Conservation (phyloP, 2,113 vertebrate species). For the Alligator mississippiensis region DNA sequence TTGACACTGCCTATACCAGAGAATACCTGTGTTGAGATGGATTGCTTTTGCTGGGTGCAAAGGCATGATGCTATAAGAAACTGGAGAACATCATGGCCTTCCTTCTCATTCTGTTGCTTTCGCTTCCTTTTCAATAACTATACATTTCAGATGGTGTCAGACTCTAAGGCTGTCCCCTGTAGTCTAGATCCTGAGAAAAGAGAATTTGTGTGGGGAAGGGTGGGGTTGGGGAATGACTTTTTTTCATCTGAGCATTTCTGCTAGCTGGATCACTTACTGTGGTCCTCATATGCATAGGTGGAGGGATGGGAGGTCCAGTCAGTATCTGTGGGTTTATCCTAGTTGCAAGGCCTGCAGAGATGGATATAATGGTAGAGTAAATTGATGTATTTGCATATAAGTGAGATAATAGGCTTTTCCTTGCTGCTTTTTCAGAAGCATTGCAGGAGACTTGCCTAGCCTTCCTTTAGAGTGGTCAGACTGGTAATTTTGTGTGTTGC, state of each 20-base stretch:
- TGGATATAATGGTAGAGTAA: neutral
- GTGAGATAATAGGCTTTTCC: neutral
- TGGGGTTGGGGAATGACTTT: neutral
- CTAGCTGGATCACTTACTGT: neutral
- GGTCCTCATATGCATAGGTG: neutral
- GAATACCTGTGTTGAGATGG: neutral
- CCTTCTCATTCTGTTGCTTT: neutral
- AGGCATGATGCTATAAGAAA: neutral
- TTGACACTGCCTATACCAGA: neutral
- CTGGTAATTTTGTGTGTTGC: neutral
- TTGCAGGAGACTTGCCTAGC: neutral
- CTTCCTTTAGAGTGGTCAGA: neutral
- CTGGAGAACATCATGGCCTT: neutral
- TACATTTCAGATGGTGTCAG: neutral
- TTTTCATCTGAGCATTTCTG: neutral
- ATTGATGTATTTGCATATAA: neutral
- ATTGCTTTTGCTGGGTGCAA: neutral
- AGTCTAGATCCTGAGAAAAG: neutral
- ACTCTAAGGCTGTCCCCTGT: neutral
- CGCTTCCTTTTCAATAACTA: neutral
- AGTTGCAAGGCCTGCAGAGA: neutral
- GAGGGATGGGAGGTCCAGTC: neutral
- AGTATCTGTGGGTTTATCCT: neutral
- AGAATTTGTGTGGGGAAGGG: neutral
- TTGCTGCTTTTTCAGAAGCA: neutral